Base-by-base conservation (phyloP, 2,888 invertebrate species). In the Tricholauxania praeusta region DNA sequence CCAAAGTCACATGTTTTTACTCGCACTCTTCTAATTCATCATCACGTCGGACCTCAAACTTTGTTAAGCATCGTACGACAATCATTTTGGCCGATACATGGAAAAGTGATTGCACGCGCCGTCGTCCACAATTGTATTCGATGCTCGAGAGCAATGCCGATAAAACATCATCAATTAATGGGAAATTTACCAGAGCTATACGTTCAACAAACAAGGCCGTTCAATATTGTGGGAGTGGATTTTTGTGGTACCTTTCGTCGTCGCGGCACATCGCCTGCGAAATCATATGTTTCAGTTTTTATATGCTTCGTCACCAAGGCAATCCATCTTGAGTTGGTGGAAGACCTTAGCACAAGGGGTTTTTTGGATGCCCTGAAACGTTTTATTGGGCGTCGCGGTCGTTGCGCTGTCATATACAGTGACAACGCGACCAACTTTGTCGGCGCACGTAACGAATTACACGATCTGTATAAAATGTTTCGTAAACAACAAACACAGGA, bases 41-140 rank as follows among this genome's bases (percentile, higher is more conserved):
- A 57, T 59, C 74, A 84, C 82, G 73, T 76, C 79, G 22, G 80
- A 74, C 14, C 79, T 80, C 12, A 81, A 81, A 71, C 78, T 75
- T 1, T 73, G 55, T 51, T 73, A 47, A 64, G 67, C 53, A 71
- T 63, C 53, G 63, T 52, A 28, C 63, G 74, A 6, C 71, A 73
- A 65, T 28, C n/a, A n/a, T n/a, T n/a, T n/a, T n/a, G n/a, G n/a
- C n/a, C n/a, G n/a, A n/a, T n/a, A n/a, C n/a, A n/a, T n/a, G n/a
- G n/a, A n/a, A n/a, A n/a, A n/a, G n/a, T n/a, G n/a, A n/a, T n/a
- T n/a, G n/a, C n/a, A n/a, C 62, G 53, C 52, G 71, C 72, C 14
- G 68, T 76, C 51, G 65, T 57, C 17, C 67, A 51, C 17, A 66
- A 72, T 15, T 75, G 72, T 67, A 62, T 72, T n/a, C 8, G 53